These are phyloP conservation scores for Lynx canadensis DNA, from an alignment of 2,113 vertebrate genomes.

Conservation along the genomic window DNA sequence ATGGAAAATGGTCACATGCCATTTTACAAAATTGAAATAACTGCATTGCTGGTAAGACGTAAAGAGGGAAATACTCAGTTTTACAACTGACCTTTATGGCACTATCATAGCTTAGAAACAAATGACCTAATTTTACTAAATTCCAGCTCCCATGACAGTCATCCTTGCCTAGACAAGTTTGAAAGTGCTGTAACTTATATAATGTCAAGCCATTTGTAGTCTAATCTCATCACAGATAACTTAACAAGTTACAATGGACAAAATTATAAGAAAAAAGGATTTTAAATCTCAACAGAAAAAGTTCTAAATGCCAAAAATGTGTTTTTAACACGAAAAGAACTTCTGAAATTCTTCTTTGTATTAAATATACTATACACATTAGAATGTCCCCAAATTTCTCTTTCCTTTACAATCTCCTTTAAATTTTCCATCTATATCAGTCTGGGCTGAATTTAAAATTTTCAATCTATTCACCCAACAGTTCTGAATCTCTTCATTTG, in stretches of 20 bases:
- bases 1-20: not conserved
- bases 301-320: constrained; percentile 6
- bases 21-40: constrained; percentile 31
- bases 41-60: not conserved
- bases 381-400: not conserved
- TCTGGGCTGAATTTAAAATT: not conserved
- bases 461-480: not conserved
- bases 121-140: constrained; percentile 57
- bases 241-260: not conserved
- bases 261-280: not conserved
- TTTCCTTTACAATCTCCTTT: not conserved
- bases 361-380: not conserved
- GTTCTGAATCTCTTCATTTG: not conserved
- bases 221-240: not conserved
- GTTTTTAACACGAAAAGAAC: not conserved
- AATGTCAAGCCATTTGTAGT: constrained; percentile 37
- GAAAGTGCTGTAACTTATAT: constrained; percentile 30
- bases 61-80: constrained; percentile 23
- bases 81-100: constrained; percentile 48
- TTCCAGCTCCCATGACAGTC: not conserved
- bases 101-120: not conserved
- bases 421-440: not conserved
- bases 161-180: constrained; percentile 19
- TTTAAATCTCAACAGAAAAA: not conserved
- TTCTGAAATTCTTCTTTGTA: not conserved